Conservation (phyloP, 2,113 vertebrate genomes). For the Cyanocitta stelleri region DNA sequence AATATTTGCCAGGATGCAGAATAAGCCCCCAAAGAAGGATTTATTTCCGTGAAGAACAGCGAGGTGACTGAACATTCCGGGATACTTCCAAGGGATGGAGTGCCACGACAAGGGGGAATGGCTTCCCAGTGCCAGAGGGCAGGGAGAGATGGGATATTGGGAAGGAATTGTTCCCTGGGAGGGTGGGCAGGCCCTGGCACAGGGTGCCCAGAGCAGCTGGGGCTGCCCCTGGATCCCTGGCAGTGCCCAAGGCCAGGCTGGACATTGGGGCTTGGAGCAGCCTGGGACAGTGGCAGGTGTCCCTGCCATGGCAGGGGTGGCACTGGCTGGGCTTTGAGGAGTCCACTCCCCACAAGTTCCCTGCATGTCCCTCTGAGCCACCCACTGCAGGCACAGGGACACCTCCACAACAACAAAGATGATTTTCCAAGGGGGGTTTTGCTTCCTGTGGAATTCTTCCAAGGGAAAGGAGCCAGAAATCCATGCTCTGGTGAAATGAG, state of each 20-base stretch:
- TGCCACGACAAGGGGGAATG: background rate
- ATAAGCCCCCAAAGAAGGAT: background rate
- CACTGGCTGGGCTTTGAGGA: rapidly evolving
- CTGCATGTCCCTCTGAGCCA: background rate
- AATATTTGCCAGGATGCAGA: background rate
- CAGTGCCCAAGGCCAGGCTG: background rate
- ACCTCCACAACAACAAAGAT: background rate
- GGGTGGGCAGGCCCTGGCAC: background rate
- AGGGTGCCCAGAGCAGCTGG: background rate
- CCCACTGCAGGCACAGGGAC: background rate
- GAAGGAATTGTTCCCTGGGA: background rate
- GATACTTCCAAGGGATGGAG: background rate
- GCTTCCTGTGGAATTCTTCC: background rate
- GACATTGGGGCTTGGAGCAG: background rate
- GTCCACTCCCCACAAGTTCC: background rate
- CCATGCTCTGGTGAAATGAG: rapidly evolving
- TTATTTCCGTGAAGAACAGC: background rate
- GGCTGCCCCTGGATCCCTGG: background rate
- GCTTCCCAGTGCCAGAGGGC: background rate
- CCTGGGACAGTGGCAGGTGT: background rate
- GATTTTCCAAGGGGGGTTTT: background rate
- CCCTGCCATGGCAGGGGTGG: background rate
- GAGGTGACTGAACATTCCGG: background rate
- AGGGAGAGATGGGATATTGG: background rate
- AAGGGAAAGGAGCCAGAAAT: background rate